Evolutionary conservation across 2,888 invertebrate species (phyloP), one percentile per base, ranked within the genome.

Genomic region (Stramonita haemastoma): DNA sequence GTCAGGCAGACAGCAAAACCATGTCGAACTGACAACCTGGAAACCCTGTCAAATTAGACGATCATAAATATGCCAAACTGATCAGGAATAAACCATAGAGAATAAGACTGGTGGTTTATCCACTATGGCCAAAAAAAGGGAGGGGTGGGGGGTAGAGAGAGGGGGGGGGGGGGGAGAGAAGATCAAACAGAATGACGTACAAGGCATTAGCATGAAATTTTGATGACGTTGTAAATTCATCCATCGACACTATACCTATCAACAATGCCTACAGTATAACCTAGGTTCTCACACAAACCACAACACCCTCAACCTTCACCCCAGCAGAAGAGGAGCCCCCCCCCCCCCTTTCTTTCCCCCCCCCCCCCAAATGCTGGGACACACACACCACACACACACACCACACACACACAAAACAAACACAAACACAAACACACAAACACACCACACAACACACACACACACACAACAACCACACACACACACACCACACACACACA

Each of bases 321-420:
- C 46, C 8, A 46, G 46, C 4, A 46, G 4, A 46, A 46, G 46
- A 46, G n/a, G n/a, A n/a, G n/a, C n/a, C n/a, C n/a, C n/a, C n/a
- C n/a, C 13, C 66, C 66, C 13, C 79, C 0, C 34, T 13, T 32
- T n/a, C 83, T 1, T 46, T n/a, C 17, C 11, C 81, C 22, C 46
- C 46, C 0, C 17, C 11, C 81, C 22, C 46, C 46, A 5, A 46
- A 46, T 46, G 8, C 46, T 46, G 46, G 46, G 46, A 85, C 46
- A 85, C 57, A 70, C 60, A 85, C 70, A 89, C 34, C 17, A 29
- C 32, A 77, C 77, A 77, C 32, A 77, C 77, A 77, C 77, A 22
- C 70, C 70, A 70, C 5, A 70, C 5, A 26, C 70, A 70, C 22
- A 5, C 70, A 22, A 11, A 70, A 5, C 5, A 17, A 70, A 5